Percentiles rank a stretch among this genome's conserved stretches.
These are phyloP conservation scores for Lasioglossum figueresi DNA, from an alignment of 2,888 invertebrate genomes.

Conservation along the genomic window DNA sequence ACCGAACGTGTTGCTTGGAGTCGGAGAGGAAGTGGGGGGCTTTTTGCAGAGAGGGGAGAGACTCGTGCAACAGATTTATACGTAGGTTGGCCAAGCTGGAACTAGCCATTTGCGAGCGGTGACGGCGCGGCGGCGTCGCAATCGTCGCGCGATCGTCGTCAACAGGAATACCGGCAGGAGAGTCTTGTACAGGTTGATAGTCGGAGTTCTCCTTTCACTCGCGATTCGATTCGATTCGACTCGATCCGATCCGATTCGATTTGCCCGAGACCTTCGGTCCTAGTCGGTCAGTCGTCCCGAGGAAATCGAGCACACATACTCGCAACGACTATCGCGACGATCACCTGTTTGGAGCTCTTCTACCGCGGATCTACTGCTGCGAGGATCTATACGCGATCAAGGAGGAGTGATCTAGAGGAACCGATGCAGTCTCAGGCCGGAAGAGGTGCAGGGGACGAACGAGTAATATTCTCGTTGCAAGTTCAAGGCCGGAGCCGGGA, in stretches of 20 bases:
- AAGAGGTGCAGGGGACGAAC: conserved; percentile 27
- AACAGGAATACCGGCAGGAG: not conserved
- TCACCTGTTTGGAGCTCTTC: not conserved
- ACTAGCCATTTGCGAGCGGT: conserved; percentile 52
- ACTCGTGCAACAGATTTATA: conserved; percentile 62
- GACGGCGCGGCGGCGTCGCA: conserved; percentile 24
- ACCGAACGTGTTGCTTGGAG: conserved; percentile 7
- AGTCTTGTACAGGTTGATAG: not conserved
- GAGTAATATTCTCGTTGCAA: conserved; percentile 30
- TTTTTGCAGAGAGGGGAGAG: conserved; percentile 52
- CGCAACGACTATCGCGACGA: not conserved
- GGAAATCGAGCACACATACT: not conserved
- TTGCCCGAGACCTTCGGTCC: conserved; percentile 13
- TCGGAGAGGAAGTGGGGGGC: conserved; percentile 16
- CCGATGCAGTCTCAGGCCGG: conserved; percentile 24
- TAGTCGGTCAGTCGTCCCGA: not conserved
- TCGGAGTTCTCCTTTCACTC: conserved; percentile 27
- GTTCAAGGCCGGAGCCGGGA: conserved; percentile 56
- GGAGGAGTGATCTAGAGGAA: not conserved
- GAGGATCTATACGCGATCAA: not conserved
- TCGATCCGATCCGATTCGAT: not conserved
- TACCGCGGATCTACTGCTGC: not conserved
- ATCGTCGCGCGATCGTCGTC: conserved; percentile 17
- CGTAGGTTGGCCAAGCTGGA: conserved; percentile 54
- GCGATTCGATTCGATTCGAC: conserved; percentile 7